Evolutionary conservation across 2,888 invertebrate genomes (phyloP).

Genomic region (Ephialtes manifestator): DNA sequence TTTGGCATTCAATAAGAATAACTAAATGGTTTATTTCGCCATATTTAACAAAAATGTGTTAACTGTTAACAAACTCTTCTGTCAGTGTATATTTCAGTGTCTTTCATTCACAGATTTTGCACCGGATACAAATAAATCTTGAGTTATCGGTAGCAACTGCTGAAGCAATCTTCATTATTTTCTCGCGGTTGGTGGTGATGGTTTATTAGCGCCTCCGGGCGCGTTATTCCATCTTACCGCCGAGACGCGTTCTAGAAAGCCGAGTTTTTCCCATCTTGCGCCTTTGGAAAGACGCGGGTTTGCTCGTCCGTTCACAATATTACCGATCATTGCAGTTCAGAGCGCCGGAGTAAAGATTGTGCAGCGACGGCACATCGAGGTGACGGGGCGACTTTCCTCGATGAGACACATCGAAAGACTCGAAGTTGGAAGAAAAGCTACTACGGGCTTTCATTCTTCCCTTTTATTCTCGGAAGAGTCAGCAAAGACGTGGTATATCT

Average conservation of each 20-base stretch:
- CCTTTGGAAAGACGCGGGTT: slow-evolving; percentile 35
- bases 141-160: not conserved
- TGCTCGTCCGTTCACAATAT: slow-evolving; percentile 46
- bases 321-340: slow-evolving; percentile 11
- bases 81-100: not conserved
- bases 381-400: slow-evolving; percentile 53
- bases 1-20: too few relatives aligned
- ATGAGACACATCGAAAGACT: slow-evolving; percentile 10
- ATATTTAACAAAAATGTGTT: too few relatives aligned
- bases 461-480: slow-evolving; percentile 44
- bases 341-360: not conserved
- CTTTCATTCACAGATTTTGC: not conserved
- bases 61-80: too few relatives aligned
- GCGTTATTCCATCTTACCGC: slow-evolving; percentile 17
- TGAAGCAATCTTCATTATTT: not conserved
- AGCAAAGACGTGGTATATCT: slow-evolving; percentile 12
- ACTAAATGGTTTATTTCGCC: too few relatives aligned
- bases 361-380: slow-evolving; percentile 33
- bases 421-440: slow-evolving; percentile 30
- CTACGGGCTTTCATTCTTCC: slow-evolving; percentile 43
- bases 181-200: slow-evolving; percentile 6
- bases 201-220: slow-evolving; percentile 13
- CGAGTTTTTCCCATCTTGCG: slow-evolving; percentile 52
- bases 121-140: not conserved
- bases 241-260: slow-evolving; percentile 60